Evolutionary conservation across 2,888 invertebrate genomes (phyloP), one percentile per base, ranked within the genome.

Genomic region (Callosobruchus maculatus): DNA sequence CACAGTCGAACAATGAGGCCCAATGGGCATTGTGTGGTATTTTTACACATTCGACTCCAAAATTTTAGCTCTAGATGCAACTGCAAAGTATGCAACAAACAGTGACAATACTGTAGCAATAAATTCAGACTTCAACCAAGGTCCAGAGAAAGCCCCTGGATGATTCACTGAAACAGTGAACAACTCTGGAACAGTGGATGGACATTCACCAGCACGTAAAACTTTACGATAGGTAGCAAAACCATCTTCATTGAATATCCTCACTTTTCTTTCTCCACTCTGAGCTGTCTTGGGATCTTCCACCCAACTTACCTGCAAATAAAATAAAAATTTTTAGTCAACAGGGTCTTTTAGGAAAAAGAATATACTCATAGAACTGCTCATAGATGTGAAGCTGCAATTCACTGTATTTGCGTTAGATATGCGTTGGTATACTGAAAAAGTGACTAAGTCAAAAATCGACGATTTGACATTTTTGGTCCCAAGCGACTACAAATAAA

Each of bases 71-170:
- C 94, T 95, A 81, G 95, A 93, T 74, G 93, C 92, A 81, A 96
- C 92, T 0, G 98, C 98, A 75, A 95, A 91, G 87, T 97, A 97
- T 70, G 95, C 95, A 13, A 97, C 92, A 20, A 94, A 86, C 76
- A 93, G 90, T 0, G 96, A 94, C 0, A 95, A 87, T 20, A 92
- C 88, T 4, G 95, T 94, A 9, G 97, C 98, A 71, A 98, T 88
- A 67, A 97, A 91, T 88, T 98, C 97, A 0, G 97, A 96, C 87
- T 97, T 97, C 73, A 98, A 91, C 94, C 95, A 95, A 2, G 97
- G 97, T 0, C 98, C 98, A 77, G 92, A 93, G 89, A 96, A 97
- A 71, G 97, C 94, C 84, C 94, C 93, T 73, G 93, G 91, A 82
- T 95, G 93, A 80, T 92, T 90, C 9, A 96, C 87, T 70, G 91